Conservation (phyloP, 2,888 invertebrate species). For the Pimpla rufipes region DNA sequence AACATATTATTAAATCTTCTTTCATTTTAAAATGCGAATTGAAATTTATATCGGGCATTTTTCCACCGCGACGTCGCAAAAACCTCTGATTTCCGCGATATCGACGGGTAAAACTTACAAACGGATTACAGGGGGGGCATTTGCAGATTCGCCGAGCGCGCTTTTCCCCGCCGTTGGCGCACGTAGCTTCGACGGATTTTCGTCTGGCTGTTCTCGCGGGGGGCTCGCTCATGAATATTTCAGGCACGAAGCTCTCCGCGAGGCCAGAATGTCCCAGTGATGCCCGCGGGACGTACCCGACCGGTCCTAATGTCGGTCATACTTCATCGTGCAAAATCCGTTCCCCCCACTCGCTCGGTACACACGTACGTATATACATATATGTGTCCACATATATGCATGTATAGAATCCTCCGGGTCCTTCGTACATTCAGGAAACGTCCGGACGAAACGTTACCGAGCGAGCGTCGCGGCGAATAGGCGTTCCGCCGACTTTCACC, state of each 20-base stretch:
- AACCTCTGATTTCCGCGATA: not conserved
- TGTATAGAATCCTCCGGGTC: not conserved
- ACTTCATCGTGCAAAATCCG: slow-evolving; percentile 70
- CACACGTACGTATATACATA: slow-evolving; percentile 19
- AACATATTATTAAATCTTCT: too few relatives aligned
- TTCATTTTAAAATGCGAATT: too few relatives aligned
- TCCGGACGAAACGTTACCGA: slow-evolving; percentile 47
- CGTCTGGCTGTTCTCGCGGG: slow-evolving; percentile 11
- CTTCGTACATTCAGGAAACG: slow-evolving; percentile 58
- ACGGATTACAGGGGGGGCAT: slow-evolving; percentile 7
- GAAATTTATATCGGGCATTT: too few relatives aligned
- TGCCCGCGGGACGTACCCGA: slow-evolving; percentile 68
- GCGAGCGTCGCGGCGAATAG: not conserved
- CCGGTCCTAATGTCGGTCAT: slow-evolving; percentile 72
- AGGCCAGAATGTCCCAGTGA: slow-evolving; percentile 65
- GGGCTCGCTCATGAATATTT: slow-evolving; percentile 76
- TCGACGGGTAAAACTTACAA: slow-evolving; percentile 24
- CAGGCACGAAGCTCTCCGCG: slow-evolving; percentile 67
- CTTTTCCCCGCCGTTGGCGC: not conserved
- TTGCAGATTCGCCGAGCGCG: slow-evolving; percentile 14
- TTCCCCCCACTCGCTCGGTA: slow-evolving; percentile 12
- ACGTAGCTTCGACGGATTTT: slow-evolving; percentile 53
- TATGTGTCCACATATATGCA: too few relatives aligned
- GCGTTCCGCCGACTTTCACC: slow-evolving; percentile 36
- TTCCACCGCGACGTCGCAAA: too few relatives aligned